Evolutionary conservation across 2,888 invertebrate genomes (phyloP).

Genomic region (Clistopyga incitator): DNA sequence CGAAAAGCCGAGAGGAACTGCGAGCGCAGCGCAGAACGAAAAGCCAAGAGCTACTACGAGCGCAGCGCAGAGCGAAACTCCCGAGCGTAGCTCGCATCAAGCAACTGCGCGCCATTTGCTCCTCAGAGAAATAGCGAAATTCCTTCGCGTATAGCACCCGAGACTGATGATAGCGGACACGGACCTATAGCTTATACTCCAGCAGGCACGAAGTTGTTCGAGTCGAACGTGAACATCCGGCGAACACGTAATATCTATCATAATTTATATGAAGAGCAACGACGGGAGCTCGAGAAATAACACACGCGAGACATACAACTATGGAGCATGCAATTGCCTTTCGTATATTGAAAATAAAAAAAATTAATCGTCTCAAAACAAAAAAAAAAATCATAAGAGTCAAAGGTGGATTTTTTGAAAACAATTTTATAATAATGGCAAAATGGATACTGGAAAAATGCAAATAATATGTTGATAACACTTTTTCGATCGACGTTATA

Average conservation of each 20-base stretch:
- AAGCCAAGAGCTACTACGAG: slow-evolving; percentile 4
- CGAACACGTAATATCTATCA: slow-evolving; percentile 45
- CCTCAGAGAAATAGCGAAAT: slow-evolving; percentile 76
- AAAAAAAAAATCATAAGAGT: neutral
- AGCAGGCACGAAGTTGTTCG: slow-evolving; percentile 44
- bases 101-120: slow-evolving; percentile 68
- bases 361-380: neutral
- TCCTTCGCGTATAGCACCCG: slow-evolving; percentile 74
- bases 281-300: slow-evolving; percentile 23
- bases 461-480: neutral
- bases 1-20: slow-evolving; percentile 19
- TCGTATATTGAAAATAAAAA: neutral
- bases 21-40: slow-evolving; percentile 4
- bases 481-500: no score
- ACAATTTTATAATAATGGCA: neutral
- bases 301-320: slow-evolving; percentile 17
- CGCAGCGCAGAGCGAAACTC: slow-evolving; percentile 6
- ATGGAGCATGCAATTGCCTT: slow-evolving; percentile 5
- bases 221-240: slow-evolving; percentile 65
- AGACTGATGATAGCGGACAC: slow-evolving; percentile 62
- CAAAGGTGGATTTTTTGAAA: neutral
- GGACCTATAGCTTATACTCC: slow-evolving; percentile 16
- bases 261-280: slow-evolving; percentile 30
- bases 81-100: slow-evolving; percentile 22
- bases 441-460: neutral